Conservation (phyloP, 2,113 vertebrate species). For the Manacus vitellinus region DNA sequence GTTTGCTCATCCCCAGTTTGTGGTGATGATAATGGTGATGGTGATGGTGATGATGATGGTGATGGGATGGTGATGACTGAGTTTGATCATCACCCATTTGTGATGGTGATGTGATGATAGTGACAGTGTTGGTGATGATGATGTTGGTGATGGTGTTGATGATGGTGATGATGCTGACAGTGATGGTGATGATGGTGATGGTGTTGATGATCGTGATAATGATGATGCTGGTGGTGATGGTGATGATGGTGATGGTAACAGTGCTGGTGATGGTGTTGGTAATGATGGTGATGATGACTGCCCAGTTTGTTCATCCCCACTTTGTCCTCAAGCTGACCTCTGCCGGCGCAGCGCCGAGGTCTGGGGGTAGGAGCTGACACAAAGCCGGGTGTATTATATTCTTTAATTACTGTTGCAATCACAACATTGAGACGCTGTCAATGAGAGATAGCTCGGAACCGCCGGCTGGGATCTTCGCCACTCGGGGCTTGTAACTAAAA, state of each 20-base stretch:
- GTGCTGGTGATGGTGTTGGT: fast-evolving
- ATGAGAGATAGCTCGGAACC: conserved; percentile 66
- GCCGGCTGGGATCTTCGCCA: conserved; percentile 67
- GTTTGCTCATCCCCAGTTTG: not conserved
- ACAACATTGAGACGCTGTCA: conserved; percentile 58
- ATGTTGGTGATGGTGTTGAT: no score
- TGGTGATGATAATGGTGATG: not conserved
- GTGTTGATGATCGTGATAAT: no score
- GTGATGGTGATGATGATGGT: not conserved
- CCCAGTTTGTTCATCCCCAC: not conserved
- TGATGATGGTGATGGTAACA: no score
- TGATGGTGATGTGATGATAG: not conserved
- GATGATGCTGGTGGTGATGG: no score
- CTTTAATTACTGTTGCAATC: conserved; percentile 70
- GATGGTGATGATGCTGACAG: not conserved
- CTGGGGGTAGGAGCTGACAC: not conserved
- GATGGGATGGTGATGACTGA: not conserved
- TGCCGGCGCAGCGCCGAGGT: not conserved
- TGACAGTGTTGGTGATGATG: not conserved
- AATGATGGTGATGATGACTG: not conserved
- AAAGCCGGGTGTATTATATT: conserved; percentile 1
- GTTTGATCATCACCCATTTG: no score
- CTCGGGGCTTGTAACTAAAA: conserved; percentile 79
- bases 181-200: no score
- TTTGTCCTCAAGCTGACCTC: conserved; percentile 61